These are phyloP conservation scores for Megaleporinus macrocephalus DNA, from an alignment of 2,113 vertebrate genomes.

Conservation along the genomic window DNA sequence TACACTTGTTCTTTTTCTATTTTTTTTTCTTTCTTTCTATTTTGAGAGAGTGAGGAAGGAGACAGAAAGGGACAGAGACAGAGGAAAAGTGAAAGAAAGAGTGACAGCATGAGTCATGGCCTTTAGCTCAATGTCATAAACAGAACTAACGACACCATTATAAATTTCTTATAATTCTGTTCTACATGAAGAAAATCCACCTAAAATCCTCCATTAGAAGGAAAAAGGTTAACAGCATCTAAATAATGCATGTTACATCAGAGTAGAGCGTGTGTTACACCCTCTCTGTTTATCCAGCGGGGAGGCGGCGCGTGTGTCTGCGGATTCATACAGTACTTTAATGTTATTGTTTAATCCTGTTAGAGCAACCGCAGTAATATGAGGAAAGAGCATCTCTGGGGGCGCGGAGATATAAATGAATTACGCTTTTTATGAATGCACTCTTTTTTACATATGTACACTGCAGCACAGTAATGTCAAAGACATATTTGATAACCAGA, in stretches of 20 bases:
- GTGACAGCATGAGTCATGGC: neutral
- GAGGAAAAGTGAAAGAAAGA: neutral
- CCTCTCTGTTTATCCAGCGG: conserved; percentile 9
- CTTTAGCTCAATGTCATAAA: neutral
- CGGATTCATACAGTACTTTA: neutral
- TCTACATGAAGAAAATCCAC: neutral
- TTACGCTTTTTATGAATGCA: conserved; percentile 3
- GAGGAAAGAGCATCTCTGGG: neutral
- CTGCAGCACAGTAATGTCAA: neutral
- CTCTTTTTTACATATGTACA: conserved; percentile 10
- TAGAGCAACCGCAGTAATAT: neutral
- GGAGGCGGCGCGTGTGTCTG: conserved; percentile 20
- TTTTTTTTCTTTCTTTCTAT: neutral
- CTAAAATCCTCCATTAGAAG: neutral
- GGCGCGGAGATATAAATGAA: neutral
- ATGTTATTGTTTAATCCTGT: conserved; percentile 11
- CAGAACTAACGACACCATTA: neutral
- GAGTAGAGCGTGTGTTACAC: conserved; percentile 29
- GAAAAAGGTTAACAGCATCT: conserved; percentile 15
- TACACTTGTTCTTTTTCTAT: neutral
- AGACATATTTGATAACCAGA: neutral
- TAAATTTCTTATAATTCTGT: neutral
- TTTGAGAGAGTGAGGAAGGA: neutral
- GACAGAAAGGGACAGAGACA: neutral
- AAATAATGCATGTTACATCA: conserved; percentile 24